Conservation (phyloP, 2,888 invertebrate species). For the Taphrorychus bicolor region DNA sequence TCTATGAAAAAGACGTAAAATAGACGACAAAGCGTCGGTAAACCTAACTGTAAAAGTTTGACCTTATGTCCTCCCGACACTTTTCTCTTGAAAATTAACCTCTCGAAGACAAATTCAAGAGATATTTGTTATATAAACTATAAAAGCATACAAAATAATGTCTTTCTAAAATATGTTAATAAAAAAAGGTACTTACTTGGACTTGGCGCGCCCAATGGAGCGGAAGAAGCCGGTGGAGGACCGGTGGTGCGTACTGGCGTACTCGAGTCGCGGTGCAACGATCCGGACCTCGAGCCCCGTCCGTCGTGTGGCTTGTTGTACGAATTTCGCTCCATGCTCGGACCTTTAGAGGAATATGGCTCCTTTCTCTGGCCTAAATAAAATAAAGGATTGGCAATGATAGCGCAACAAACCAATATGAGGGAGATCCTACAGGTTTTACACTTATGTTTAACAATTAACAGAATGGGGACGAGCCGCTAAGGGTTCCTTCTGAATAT, state of each 20-base stretch:
- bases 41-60: no score
- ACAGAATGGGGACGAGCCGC: no score
- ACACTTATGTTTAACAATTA: no score
- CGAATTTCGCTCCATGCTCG: constrained; percentile 55
- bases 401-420: no score
- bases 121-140: neutral
- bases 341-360: constrained; percentile 57
- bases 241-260: constrained; percentile 43
- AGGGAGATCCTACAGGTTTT: no score
- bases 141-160: neutral
- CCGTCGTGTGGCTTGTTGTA: constrained; percentile 55
- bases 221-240: constrained; percentile 41
- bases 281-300: constrained; percentile 64
- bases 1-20: no score
- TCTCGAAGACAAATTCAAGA: no score
- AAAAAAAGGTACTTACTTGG: neutral
- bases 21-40: no score
- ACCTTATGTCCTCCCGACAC: no score
- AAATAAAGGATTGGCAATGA: no score
- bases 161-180: neutral
- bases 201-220: neutral
- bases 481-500: no score
- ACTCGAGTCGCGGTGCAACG: constrained; percentile 62
- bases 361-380: constrained; percentile 50
- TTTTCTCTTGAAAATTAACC: no score